Percentiles rank a stretch among this genome's conserved stretches.
Conservation (phyloP, 2,113 vertebrate genomes). For the Gorsachius goisagi region DNA sequence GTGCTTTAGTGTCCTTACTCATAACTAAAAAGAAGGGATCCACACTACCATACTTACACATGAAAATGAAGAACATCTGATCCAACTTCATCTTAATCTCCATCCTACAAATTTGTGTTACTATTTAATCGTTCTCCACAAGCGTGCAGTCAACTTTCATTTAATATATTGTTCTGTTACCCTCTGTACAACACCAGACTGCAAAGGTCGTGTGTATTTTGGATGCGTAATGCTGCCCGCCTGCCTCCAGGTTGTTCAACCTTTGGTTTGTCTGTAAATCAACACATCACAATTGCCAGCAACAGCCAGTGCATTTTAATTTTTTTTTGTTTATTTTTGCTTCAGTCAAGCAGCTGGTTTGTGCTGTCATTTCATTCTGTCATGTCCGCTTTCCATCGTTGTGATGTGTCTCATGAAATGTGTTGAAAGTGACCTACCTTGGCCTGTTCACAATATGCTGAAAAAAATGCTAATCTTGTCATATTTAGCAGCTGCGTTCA, state of each 20-base stretch:
- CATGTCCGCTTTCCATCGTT: slow-evolving; percentile 1
- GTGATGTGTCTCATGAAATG: slow-evolving; percentile 12
- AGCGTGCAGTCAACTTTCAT: background rate
- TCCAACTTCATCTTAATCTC: background rate
- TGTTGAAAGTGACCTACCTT: slow-evolving; percentile 55
- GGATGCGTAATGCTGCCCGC: background rate
- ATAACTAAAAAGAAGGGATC: background rate
- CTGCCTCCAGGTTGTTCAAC: background rate
- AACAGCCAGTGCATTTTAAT: background rate
- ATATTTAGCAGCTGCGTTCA: slow-evolving; percentile 99
- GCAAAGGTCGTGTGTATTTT: background rate
- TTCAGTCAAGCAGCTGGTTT: background rate
- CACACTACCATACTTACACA: background rate
- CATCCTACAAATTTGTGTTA: background rate
- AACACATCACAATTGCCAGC: background rate
- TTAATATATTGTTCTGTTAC: background rate
- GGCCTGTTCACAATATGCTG: slow-evolving; percentile 68
- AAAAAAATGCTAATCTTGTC: slow-evolving; percentile 90
- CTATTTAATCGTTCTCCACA: background rate
- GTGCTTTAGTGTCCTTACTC: background rate
- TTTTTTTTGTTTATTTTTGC: background rate
- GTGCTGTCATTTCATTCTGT: background rate
- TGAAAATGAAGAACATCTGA: background rate
- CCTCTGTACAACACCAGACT: background rate
- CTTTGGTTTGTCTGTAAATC: background rate